Base-by-base conservation (phyloP, 92 coral and sea anemone genomes). In the Phenganax marumi region DNA sequence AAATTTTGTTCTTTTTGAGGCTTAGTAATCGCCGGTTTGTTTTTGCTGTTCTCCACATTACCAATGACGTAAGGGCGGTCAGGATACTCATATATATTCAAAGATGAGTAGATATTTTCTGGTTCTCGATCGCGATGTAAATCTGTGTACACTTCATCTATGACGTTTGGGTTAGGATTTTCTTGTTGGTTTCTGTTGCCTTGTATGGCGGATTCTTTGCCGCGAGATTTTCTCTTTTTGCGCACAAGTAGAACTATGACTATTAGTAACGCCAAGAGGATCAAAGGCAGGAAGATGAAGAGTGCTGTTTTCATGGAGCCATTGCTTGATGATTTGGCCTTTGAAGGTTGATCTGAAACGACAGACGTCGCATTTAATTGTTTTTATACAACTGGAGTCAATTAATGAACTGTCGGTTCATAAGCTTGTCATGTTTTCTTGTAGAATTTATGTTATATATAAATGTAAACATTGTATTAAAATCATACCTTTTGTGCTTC, bases 211-310 rank as follows among this genome's bases (percentile, higher is more conserved):
- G 63, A 56, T 13, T 56, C 63, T 56, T 56, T 13, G 0, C 12
- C 19, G 0, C 12, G 8, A 56, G 63, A 56, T 11, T n/a, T 14
- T 62, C 68, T 18, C 10, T 62, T 62, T n/a, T 21, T 62, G 68
- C 68, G 68, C 33, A 62, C 68, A 62, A 62, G 33, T 12, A 62
- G 39, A 23, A 62, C 8, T 62, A 62, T 62, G 68, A 62, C 68
- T 11, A 62, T 62, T 62, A 62, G 43, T 62, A 62, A 62, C 25
- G 68, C 68, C 68, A 62, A 62, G 39, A 62, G 33, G 43, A 62
- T 23, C 39, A 62, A 12, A 13, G 68, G 68, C 10, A 62, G 68
- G 68, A 62, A 62, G 3, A 62, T 62, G 25, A 19, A 62, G 25
- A 62, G 68, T 19, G 68, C 68, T 13, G 11, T 62, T 1, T 12